These are phyloP conservation scores for Labeo rohita DNA, from an alignment of 2,113 vertebrate species.

Conservation along the genomic window DNA sequence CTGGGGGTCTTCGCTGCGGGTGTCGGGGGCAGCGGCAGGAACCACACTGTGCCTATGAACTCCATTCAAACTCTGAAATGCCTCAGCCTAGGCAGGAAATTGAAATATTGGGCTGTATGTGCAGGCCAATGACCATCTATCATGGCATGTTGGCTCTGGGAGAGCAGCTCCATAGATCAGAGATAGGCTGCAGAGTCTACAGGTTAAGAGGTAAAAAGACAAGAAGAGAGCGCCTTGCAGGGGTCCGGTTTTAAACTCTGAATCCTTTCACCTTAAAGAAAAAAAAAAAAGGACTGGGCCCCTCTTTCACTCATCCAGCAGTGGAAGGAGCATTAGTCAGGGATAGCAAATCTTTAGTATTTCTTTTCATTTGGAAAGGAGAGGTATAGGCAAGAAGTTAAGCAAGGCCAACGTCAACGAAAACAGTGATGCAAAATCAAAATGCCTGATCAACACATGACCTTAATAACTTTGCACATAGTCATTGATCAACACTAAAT, in stretches of 20 bases:
- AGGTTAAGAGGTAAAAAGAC: conserved; percentile 72
- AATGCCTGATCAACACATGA: neutral
- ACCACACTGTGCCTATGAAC: conserved; percentile 93
- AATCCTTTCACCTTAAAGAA: conserved; percentile 45
- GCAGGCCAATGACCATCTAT: conserved; percentile 87
- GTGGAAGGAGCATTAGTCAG: neutral
- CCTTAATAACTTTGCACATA: neutral
- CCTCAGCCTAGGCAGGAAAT: conserved; percentile 89
- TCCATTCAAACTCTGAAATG: conserved; percentile 88
- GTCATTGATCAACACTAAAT: neutral
- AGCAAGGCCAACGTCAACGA: neutral
- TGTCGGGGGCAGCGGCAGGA: conserved; percentile 74
- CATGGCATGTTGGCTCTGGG: conserved; percentile 69
- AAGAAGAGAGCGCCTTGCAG: conserved; percentile 57
- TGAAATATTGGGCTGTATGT: conserved; percentile 92
- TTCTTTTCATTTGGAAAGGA: neutral
- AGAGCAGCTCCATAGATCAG: conserved; percentile 67
- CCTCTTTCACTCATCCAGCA: conserved; percentile 14
- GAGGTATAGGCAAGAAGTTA: neutral
- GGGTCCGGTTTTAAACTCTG: conserved; percentile 55
- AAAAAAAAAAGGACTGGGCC: neutral
- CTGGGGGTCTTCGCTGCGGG: conserved; percentile 78
- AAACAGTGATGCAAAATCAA: neutral
- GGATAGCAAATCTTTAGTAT: neutral
- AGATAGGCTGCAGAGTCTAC: conserved; percentile 63